A percentile compares a stretch with the other conserved stretches of the same genome.
Evolutionary conservation across 2,888 invertebrate genomes (phyloP).

Genomic region (Argyresthia albistria): DNA sequence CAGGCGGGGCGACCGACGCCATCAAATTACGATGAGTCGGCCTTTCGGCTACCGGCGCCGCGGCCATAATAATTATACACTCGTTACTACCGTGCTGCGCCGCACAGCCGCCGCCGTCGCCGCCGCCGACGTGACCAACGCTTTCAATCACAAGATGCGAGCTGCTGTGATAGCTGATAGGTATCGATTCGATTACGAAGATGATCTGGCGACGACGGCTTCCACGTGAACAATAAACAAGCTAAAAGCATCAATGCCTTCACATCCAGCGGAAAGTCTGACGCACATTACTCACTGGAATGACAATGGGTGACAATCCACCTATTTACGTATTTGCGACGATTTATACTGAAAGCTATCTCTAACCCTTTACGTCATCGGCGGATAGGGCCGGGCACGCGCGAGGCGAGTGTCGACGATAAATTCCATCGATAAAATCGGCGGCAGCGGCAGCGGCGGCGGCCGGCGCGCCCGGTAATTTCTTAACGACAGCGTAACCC

Average conservation of each 20-base stretch:
- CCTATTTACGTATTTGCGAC: not conserved
- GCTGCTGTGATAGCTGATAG: slow-evolving; percentile 48
- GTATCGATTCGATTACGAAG: slow-evolving; percentile 9
- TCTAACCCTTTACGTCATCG: slow-evolving; percentile 1
- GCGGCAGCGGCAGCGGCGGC: slow-evolving; percentile 34
- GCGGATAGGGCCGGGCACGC: slow-evolving; percentile 29
- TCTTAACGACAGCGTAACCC: slow-evolving; percentile 71
- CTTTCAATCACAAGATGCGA: slow-evolving; percentile 21
- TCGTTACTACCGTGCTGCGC: slow-evolving; percentile 69
- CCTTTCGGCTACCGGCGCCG: slow-evolving; percentile 61
- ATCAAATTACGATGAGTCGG: slow-evolving; percentile 73
- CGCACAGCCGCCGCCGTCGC: slow-evolving; percentile 18
- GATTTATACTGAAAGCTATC: not conserved
- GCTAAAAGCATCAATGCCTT: too few relatives aligned
- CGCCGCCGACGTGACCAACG: slow-evolving; percentile 34
- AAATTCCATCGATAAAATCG: slow-evolving; percentile 72
- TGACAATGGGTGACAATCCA: not conserved
- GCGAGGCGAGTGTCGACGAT: slow-evolving; percentile 57
- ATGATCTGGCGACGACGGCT: not conserved
- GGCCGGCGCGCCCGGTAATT: slow-evolving; percentile 57
- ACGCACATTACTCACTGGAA: not conserved
- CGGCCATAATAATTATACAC: slow-evolving; percentile 67
- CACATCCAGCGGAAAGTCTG: not conserved
- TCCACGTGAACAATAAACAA: not conserved
- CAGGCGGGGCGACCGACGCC: slow-evolving; percentile 63